Evolutionary conservation across 1,140 invertebrate species (phyloP).

Genomic region (Drosophila serrata): DNA sequence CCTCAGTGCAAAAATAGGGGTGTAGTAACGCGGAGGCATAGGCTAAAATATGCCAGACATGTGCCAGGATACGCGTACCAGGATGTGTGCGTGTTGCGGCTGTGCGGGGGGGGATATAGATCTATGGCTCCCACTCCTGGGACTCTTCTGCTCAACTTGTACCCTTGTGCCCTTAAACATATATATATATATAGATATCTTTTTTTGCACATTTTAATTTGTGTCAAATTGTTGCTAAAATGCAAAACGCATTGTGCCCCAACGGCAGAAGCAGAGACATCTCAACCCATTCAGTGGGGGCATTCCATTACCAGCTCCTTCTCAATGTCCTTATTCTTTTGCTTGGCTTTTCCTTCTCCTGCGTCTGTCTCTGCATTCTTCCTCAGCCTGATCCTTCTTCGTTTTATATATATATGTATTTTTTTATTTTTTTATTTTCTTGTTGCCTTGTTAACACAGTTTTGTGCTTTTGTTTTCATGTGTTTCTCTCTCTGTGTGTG

Average conservation of each 20-base stretch:
- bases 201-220: constrained; percentile 77
- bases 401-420: constrained; percentile 4
- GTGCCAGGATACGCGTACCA: constrained; percentile 49
- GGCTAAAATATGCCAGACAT: constrained; percentile 75
- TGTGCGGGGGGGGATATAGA: background rate
- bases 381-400: constrained; percentile 22
- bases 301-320: constrained; percentile 38
- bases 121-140: constrained; percentile 24
- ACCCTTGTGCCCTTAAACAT: constrained; percentile 1
- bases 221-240: constrained; percentile 83
- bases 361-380: background rate
- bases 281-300: constrained; percentile 13
- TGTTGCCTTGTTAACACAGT: constrained; percentile 78
- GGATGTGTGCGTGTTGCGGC: constrained; percentile 41
- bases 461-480: constrained; percentile 81
- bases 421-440: constrained; percentile 24
- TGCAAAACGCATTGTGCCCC: constrained; percentile 78
- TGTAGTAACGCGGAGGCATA: constrained; percentile 3
- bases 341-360: constrained; percentile 19
- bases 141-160: constrained; percentile 6
- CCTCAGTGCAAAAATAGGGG: background rate
- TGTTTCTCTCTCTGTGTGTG: constrained; percentile 39
- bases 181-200: constrained; percentile 6
- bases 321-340: constrained; percentile 50
- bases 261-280: constrained; percentile 19